Percentiles rank a stretch among this genome's conserved stretches.
Conservation (phyloP, 2,797 vertebrate genomes). For the Psittacula derbiana region DNA sequence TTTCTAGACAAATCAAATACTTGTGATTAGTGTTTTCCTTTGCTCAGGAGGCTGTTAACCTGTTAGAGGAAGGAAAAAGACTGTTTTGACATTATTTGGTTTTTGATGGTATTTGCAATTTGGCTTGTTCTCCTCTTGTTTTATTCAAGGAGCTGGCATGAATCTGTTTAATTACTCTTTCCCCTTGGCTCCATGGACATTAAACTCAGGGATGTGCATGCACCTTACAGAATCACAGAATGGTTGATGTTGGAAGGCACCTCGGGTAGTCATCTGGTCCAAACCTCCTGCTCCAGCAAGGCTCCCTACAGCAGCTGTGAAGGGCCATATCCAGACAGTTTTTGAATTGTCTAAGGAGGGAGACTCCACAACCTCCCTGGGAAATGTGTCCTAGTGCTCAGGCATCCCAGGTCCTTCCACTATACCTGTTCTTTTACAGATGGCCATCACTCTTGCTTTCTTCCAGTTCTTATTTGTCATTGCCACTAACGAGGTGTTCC, state of each 20-base stretch:
- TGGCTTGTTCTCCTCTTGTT: neutral
- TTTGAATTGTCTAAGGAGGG: neutral
- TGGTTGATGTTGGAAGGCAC: neutral
- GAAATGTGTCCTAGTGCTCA: neutral
- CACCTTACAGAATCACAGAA: neutral
- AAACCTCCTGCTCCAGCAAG: neutral
- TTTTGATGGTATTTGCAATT: neutral
- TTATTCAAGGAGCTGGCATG: neutral
- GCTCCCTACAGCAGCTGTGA: neutral
- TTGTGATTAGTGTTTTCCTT: neutral
- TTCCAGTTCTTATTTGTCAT: neutral
- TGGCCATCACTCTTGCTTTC: neutral
- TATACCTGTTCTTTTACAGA: neutral
- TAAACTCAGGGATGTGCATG: fast-evolving
- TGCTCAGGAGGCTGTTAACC: neutral
- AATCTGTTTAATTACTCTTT: neutral
- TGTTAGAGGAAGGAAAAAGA: neutral
- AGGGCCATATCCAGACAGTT: neutral
- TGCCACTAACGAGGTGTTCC: neutral
- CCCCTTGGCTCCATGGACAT: fast-evolving
- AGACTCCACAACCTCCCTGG: neutral
- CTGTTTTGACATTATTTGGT: neutral
- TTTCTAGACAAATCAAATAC: neutral
- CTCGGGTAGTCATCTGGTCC: neutral
- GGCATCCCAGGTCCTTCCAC: neutral